phyloP scores from a whole-genome alignment of 2,797 vertebrate genomes.

The Phoeniculus purpureus region DNA sequence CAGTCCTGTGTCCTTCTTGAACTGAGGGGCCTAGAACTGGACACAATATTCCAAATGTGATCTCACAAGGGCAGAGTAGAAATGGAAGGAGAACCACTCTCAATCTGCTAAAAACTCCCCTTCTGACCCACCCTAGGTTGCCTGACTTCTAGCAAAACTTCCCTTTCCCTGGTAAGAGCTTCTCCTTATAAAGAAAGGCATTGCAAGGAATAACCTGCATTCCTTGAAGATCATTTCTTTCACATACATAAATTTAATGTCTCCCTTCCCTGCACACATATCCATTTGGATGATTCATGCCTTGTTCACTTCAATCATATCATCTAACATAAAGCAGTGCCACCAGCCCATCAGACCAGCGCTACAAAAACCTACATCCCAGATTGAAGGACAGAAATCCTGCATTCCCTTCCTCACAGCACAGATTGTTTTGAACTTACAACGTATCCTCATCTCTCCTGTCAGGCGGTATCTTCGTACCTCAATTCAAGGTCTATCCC shows the following conservation, averaged over 20 bases:
- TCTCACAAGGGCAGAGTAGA: no score
- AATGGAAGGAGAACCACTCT: no score
- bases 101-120: no score
- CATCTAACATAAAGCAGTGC: neutral
- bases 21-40: no score
- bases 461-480: no score
- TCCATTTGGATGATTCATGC: neutral
- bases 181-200: neutral
- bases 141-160: neutral
- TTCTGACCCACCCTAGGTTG: no score
- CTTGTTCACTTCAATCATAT: neutral
- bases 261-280: neutral
- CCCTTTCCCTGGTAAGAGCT: neutral
- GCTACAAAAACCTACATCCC: neutral
- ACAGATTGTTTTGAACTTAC: neutral
- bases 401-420: neutral
- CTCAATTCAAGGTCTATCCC: neutral
- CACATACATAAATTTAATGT: neutral
- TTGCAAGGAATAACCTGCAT: neutral
- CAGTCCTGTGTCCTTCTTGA: no score
- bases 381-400: neutral
- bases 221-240: neutral
- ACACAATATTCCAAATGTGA: no score
- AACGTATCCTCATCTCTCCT: neutral
- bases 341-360: neutral